phyloP scores from a whole-genome alignment of 2,888 invertebrate genomes.

The Cerastis leucographa region DNA sequence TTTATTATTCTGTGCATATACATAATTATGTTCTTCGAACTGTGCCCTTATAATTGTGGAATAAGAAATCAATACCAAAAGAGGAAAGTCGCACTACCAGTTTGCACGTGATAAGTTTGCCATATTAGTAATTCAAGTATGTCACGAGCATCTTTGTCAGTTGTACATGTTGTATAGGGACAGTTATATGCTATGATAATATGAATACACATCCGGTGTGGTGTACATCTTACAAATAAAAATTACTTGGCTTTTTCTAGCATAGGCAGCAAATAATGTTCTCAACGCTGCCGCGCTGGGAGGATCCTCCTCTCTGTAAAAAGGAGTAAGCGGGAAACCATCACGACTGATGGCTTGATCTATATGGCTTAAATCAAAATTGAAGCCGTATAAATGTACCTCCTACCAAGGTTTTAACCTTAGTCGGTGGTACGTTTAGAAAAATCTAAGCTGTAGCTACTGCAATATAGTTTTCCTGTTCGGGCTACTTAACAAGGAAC shows the following conservation, averaged over 20 bases:
- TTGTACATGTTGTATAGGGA: not conserved
- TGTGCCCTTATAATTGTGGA: not conserved
- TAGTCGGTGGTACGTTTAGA: not conserved
- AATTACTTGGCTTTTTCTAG: not conserved
- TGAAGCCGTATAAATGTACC: not conserved
- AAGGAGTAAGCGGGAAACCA: fast-evolving
- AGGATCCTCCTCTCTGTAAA: fast-evolving
- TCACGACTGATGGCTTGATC: not conserved
- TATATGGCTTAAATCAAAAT: not conserved
- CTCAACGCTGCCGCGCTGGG: not conserved
- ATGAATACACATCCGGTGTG: not conserved
- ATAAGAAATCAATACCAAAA: conserved; percentile 24
- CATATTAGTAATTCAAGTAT: conserved; percentile 1
- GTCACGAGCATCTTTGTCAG: not conserved
- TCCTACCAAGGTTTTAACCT: not conserved
- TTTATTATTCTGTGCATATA: not conserved
- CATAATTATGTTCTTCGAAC: not conserved
- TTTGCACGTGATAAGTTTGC: conserved; percentile 10
- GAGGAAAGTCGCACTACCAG: conserved; percentile 14
- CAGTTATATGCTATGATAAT: not conserved
- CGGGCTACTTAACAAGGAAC: too few relatives aligned
- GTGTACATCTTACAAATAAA: not conserved
- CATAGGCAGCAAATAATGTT: too few relatives aligned
- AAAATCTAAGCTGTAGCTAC: not conserved
- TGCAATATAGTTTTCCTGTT: not conserved